These are phyloP conservation scores for Anastrepha obliqua DNA, from an alignment of 1,140 invertebrate species.

Conservation along the genomic window DNA sequence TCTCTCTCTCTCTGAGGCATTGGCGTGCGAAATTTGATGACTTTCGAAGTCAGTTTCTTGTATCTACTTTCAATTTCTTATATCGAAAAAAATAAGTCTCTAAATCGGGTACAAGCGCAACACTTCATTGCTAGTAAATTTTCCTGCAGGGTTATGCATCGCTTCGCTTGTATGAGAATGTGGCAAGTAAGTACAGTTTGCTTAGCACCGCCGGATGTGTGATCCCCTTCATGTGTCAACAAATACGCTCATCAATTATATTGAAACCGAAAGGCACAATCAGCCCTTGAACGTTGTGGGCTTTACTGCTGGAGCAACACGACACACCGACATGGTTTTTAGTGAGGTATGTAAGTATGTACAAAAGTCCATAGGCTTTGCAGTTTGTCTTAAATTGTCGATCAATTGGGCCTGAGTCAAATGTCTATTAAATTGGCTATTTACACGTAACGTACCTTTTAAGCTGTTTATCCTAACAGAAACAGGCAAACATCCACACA, in stretches of 20 bases:
- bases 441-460: background rate
- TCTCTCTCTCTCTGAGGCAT: no score
- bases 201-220: background rate
- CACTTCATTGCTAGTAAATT: no score
- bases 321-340: background rate
- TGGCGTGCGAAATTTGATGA: no score
- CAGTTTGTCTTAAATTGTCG: background rate
- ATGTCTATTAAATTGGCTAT: constrained; percentile 36
- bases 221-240: constrained; percentile 10
- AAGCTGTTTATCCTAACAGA: background rate
- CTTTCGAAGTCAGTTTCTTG: no score
- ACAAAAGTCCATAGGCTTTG: background rate
- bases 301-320: background rate
- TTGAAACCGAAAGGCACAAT: constrained; percentile 19
- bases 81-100: no score
- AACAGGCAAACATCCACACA: background rate
- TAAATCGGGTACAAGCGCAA: no score
- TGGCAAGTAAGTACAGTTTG: background rate
- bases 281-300: background rate
- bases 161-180: no score
- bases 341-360: background rate
- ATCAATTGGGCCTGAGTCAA: constrained; percentile 6
- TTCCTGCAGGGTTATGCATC: no score
- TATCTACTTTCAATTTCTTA: no score
- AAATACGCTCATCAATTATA: constrained; percentile 34